Evolutionary conservation across 2,888 invertebrate genomes (phyloP).

Genomic region (Pseudolycoriella hygida): DNA sequence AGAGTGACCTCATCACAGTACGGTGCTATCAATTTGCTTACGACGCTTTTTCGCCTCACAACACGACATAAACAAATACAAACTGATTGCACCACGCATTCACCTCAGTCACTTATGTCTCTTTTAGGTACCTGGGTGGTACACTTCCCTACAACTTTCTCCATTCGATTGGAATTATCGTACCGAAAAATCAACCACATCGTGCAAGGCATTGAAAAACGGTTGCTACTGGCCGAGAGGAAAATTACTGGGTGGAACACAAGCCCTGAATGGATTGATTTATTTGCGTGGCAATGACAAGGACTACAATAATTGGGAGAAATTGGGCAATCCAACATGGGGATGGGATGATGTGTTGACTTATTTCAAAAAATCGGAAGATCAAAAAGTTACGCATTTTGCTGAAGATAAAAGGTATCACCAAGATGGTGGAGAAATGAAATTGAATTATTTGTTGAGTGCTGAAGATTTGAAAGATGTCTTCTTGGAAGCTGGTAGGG

Average conservation of each 20-base stretch:
- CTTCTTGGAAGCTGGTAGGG: slow-evolving; percentile 41
- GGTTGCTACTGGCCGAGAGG: slow-evolving; percentile 40
- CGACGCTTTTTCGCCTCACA: too few relatives aligned
- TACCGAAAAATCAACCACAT: slow-evolving; percentile 15
- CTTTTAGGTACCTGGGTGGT: slow-evolving; percentile 11
- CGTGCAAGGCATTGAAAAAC: slow-evolving; percentile 14
- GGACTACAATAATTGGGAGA: slow-evolving; percentile 67
- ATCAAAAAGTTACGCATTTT: slow-evolving; percentile 31
- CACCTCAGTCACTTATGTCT: too few relatives aligned
- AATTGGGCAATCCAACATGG: slow-evolving; percentile 65
- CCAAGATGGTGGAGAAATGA: background rate
- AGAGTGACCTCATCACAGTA: too few relatives aligned
- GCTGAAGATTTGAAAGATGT: slow-evolving; percentile 32
- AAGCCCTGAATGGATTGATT: slow-evolving; percentile 41
- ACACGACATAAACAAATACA: too few relatives aligned
- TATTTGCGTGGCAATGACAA: slow-evolving; percentile 54
- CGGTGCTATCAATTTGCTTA: too few relatives aligned
- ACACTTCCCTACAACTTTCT: slow-evolving; percentile 14
- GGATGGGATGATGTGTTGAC: slow-evolving; percentile 52
- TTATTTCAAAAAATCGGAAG: slow-evolving; percentile 63
- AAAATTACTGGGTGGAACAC: slow-evolving; percentile 42
- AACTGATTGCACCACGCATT: too few relatives aligned
- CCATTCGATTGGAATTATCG: slow-evolving; percentile 16
- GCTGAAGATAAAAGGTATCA: slow-evolving; percentile 2
- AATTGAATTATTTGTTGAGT: background rate